Evolutionary conservation across 2,888 invertebrate genomes (phyloP).

Genomic region (Mythimna impura): DNA sequence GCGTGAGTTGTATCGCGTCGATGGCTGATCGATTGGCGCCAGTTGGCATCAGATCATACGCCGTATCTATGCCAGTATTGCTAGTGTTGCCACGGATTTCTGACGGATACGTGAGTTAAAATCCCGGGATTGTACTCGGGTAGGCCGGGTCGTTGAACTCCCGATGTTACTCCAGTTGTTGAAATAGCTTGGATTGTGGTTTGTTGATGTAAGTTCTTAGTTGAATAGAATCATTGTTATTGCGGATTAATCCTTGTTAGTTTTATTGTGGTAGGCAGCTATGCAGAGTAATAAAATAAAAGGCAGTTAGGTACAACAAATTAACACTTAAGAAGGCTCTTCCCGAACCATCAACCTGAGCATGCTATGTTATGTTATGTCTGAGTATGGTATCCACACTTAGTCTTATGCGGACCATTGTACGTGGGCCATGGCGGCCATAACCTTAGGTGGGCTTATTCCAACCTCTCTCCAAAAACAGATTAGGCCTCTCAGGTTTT

Average conservation of each 20-base stretch:
- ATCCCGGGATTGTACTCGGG: constrained; percentile 49
- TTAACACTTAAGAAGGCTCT: no score
- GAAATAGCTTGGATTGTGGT: constrained; percentile 35
- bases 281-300: neutral
- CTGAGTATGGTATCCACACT: no score
- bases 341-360: no score
- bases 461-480: no score
- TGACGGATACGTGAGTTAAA: constrained; percentile 56
- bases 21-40: constrained; percentile 53
- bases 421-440: no score
- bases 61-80: constrained; percentile 58
- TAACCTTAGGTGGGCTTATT: no score
- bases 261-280: neutral
- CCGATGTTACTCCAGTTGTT: constrained; percentile 50
- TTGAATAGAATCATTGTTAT: constrained; percentile 7
- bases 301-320: no score
- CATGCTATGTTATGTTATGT: no score
- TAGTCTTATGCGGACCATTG: no score
- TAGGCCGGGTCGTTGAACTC: constrained; percentile 61
- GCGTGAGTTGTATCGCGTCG: constrained; percentile 57
- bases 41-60: constrained; percentile 64
- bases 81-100: constrained; percentile 54
- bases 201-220: constrained; percentile 28
- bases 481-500: no score
- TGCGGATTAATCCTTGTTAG: neutral